These are phyloP conservation scores for Potorous gilbertii DNA, from an alignment of 2,797 vertebrate genomes.

Conservation along the genomic window DNA sequence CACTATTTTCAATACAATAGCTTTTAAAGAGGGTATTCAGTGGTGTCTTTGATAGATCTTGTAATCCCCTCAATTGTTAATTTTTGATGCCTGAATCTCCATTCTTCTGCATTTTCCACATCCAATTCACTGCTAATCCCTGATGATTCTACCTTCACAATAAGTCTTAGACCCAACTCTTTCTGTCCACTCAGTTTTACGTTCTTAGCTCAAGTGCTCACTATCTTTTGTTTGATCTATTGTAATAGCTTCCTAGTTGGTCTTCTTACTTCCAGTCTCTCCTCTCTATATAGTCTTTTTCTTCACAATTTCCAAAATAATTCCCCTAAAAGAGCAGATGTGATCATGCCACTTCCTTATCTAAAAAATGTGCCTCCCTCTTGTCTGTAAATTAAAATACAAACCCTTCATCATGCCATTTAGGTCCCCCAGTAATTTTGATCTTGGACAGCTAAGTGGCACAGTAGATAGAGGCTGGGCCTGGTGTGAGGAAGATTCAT, in stretches of 20 bases:
- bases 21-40: background rate
- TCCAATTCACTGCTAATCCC: background rate
- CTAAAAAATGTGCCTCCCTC: background rate
- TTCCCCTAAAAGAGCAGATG: background rate
- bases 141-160: background rate
- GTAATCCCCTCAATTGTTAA: background rate
- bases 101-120: background rate
- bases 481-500: background rate
- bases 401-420: background rate
- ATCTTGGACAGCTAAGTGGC: background rate
- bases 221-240: background rate
- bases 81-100: background rate
- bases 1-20: background rate
- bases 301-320: background rate
- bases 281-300: background rate
- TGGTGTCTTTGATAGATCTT: background rate
- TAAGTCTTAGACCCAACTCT: background rate
- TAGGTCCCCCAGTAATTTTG: background rate
- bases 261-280: background rate
- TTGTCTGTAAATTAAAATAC: background rate
- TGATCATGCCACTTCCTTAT: background rate
- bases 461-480: background rate
- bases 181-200: background rate
- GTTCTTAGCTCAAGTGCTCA: background rate
- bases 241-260: background rate